Conservation (phyloP, 1,140 invertebrate genomes). For the Neotoxoptera formosana region DNA sequence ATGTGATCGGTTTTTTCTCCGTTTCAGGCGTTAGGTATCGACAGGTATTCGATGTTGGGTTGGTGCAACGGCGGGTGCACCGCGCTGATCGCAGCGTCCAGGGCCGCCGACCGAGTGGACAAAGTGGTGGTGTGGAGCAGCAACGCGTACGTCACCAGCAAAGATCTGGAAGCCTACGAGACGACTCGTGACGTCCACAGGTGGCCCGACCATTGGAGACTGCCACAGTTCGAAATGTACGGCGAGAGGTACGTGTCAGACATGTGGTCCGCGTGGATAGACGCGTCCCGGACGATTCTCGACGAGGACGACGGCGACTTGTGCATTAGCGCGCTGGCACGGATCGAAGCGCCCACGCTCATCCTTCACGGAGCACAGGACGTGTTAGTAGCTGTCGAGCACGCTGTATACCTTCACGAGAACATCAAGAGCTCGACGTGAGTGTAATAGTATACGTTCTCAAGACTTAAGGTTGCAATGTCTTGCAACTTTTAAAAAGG, state of each 20-base stretch:
- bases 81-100: constrained; percentile 76
- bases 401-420: constrained; percentile 76
- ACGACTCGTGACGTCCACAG: constrained; percentile 72
- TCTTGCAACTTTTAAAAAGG: too few species aligned
- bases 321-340: constrained; percentile 70
- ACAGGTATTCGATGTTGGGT: constrained; percentile 80
- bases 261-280: constrained; percentile 78
- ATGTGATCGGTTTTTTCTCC: too few species aligned
- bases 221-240: constrained; percentile 77
- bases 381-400: constrained; percentile 74
- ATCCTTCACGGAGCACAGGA: constrained; percentile 86
- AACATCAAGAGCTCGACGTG: constrained; percentile 74
- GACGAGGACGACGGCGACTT: constrained; percentile 73
- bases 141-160: constrained; percentile 76
- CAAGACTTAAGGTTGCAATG: too few species aligned
- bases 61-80: constrained; percentile 91
- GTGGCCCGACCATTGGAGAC: constrained; percentile 85
- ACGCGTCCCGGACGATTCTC: constrained; percentile 69
- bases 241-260: constrained; percentile 75
- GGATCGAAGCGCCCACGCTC: constrained; percentile 77
- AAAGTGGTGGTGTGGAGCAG: constrained; percentile 82
- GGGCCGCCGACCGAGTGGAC: constrained; percentile 71
- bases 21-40: constrained; percentile 68
- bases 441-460: constrained; percentile 59
- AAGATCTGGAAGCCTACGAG: constrained; percentile 74